Percentiles rank a stretch among this genome's conserved stretches.
phyloP scores from a whole-genome alignment of 92 coral and sea anemone species.

The Parazoanthus atlanticus region DNA sequence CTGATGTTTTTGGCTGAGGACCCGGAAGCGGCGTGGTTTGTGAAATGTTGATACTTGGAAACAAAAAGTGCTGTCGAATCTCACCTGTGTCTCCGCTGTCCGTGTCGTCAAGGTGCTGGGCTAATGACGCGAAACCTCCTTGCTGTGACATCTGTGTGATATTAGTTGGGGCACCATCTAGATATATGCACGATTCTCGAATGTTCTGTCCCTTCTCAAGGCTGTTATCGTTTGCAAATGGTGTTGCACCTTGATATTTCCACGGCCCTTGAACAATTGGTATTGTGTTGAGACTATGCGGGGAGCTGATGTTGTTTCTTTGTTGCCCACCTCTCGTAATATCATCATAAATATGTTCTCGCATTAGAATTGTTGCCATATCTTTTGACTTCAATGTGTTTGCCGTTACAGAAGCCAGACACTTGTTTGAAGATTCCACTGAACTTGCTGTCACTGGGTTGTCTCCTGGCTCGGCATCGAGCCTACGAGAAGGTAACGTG shows the following conservation, averaged over 20 bases:
- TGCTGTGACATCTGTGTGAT: neutral
- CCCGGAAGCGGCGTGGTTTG: neutral
- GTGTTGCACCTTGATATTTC: neutral
- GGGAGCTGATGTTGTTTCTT: neutral
- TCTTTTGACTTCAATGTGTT: neutral
- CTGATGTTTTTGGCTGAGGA: neutral
- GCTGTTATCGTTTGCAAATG: neutral
- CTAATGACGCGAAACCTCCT: neutral
- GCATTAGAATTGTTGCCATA: neutral
- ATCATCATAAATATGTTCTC: neutral
- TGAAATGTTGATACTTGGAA: neutral
- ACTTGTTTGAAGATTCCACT: neutral
- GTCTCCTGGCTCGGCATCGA: neutral
- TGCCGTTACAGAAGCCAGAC: neutral
- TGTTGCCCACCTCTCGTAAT: neutral
- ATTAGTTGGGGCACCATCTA: neutral
- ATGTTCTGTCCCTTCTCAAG: neutral
- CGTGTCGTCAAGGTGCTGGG: neutral
- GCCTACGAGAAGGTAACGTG: neutral
- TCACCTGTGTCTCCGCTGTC: neutral
- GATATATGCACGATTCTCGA: neutral
- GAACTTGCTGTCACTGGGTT: neutral
- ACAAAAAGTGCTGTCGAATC: neutral
- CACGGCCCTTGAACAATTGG: constrained; percentile 1
- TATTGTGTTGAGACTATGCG: neutral